Evolutionary conservation across 2,797 vertebrate species (phyloP), one percentile per base, ranked within the genome.

Genomic region (Poecilia picta): DNA sequence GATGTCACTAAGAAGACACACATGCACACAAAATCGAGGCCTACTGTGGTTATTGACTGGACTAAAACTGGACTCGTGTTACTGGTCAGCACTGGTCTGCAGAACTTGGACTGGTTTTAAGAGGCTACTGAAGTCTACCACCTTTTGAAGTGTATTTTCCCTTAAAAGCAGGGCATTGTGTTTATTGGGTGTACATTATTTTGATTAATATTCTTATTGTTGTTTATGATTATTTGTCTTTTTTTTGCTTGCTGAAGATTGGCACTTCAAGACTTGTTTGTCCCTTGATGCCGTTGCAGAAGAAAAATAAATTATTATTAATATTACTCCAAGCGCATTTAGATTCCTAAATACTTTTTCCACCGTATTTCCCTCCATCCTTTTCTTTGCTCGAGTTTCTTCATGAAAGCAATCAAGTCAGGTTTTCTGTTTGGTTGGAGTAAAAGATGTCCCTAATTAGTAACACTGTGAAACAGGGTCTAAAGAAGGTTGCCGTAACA

Each of bases 181-280:
- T 94, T 94, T 88, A 93, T 93, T 91, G 93, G 91, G 89, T 95
- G 93, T 94, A 95, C 84, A 91, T 92, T 91, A 89, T 94, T 95
- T 87, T 92, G 75, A 93, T 90, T 92, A 92, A 86, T 87, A 93
- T 90, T 90, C 90, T 90, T 92, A 90, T 90, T 92, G 80, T 89
- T 92, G 85, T 88, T 93, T 83, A 94, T 91, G 91, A 94, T 94
- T 93, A 95, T 95, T 95, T 95, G 94, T 96, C 94, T 94, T 53
- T 94, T 41, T 92, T 94, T 89, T 95, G 95, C 95, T 96, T 96
- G 95, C 95, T 94, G 87, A 94, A 95, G 90, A 93, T 94, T 95
- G 91, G 93, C 94, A 94, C 92, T 93, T 94, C 79, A 84, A 94
- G 88, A 92, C 92, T 91, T 94, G 91, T 95, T 93, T 94, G 93